These are phyloP conservation scores for Desmophyllum pertusum DNA, from an alignment of 92 coral and sea anemone species.

Conservation along the genomic window DNA sequence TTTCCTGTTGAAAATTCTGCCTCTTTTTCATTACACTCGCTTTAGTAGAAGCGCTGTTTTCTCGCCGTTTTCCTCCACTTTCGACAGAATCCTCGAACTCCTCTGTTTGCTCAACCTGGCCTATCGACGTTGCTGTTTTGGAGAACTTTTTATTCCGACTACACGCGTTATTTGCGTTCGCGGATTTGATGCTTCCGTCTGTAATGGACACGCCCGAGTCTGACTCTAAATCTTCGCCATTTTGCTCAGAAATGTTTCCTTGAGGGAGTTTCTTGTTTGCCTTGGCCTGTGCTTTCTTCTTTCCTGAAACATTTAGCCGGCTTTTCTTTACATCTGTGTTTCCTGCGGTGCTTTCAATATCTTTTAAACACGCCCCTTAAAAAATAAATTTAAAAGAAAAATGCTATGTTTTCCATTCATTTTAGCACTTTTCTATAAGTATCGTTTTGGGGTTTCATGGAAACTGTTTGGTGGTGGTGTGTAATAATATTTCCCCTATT, in stretches of 20 bases:
- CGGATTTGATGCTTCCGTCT: background rate
- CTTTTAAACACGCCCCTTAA: background rate
- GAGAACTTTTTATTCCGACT: conserved; percentile 26
- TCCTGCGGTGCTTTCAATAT: background rate
- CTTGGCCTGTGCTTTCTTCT: conserved; percentile 10
- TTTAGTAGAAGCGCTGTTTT: conserved; percentile 1
- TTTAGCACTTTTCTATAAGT: too few relatives aligned
- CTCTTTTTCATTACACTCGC: background rate
- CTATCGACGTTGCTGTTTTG: conserved; percentile 14
- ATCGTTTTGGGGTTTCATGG: too few relatives aligned
- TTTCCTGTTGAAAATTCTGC: conserved; percentile 4
- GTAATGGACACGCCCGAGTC: conserved; percentile 41
- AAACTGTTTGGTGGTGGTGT: too few relatives aligned
- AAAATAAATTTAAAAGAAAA: background rate
- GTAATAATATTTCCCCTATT: too few relatives aligned
- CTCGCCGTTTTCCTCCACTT: background rate
- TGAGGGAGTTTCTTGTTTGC: background rate
- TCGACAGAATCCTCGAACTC: background rate
- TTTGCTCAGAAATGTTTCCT: background rate
- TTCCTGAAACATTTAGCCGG: background rate
- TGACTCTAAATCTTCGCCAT: background rate
- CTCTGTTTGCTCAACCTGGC: conserved; percentile 16
- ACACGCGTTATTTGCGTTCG: background rate
- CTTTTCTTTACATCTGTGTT: background rate
- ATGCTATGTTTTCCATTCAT: background rate